These are phyloP conservation scores for Neolamprologus hecqui DNA, from an alignment of 2,113 vertebrate species.

Conservation along the genomic window DNA sequence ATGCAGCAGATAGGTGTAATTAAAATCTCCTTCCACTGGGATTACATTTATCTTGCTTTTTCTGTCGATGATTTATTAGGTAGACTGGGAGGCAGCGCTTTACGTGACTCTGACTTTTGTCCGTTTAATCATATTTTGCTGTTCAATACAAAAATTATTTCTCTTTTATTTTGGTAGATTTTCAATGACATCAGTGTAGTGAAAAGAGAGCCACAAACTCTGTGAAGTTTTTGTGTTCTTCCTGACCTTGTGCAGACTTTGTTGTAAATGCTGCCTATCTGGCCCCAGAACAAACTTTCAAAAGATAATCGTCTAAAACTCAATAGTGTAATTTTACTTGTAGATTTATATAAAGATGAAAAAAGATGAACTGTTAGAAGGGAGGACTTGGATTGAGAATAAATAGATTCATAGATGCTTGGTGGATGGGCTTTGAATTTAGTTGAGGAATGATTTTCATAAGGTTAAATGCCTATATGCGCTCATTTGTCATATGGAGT, in stretches of 20 bases:
- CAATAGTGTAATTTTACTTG: background rate
- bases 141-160: background rate
- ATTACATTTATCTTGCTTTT: background rate
- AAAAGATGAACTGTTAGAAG: background rate
- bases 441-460: background rate
- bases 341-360: background rate
- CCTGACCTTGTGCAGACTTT: background rate
- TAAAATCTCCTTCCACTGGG: slow-evolving; percentile 30
- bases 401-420: background rate
- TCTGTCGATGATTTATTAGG: background rate
- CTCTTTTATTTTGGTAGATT: background rate
- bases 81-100: background rate
- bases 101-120: background rate
- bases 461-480: background rate
- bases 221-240: background rate
- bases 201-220: background rate
- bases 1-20: slow-evolving; percentile 37
- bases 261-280: background rate
- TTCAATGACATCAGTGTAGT: background rate
- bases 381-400: background rate
- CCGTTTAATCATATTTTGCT: background rate
- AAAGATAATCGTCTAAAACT: background rate
- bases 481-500: background rate
- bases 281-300: background rate
- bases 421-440: background rate